These are phyloP conservation scores for Lithophane leautieri DNA, from an alignment of 2,888 invertebrate species.

Conservation along the genomic window DNA sequence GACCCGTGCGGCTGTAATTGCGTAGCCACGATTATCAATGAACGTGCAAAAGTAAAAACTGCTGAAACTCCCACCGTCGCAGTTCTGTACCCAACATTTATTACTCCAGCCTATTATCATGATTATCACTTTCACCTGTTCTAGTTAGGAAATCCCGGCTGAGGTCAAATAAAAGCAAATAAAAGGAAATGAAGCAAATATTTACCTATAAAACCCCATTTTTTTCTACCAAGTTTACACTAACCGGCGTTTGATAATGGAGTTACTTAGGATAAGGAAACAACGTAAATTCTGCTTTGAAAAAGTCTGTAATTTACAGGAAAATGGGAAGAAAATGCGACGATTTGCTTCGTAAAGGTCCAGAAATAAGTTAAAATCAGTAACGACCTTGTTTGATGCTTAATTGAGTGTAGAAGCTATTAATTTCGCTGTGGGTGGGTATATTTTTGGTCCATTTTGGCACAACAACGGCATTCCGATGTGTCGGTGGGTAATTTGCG, in stretches of 20 bases:
- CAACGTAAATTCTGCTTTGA: slow-evolving; percentile 30
- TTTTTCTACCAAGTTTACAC: slow-evolving; percentile 38
- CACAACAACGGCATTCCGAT: slow-evolving; percentile 64
- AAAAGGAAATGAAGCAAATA: slow-evolving; percentile 55
- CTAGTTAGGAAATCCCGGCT: slow-evolving; percentile 16
- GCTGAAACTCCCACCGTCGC: neutral
- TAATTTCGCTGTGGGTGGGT: slow-evolving; percentile 51
- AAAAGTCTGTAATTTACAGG: slow-evolving; percentile 30
- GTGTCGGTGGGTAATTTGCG: slow-evolving; percentile 70
- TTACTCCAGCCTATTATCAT: slow-evolving; percentile 31
- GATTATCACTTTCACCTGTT: slow-evolving; percentile 32
- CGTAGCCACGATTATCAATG: no score
- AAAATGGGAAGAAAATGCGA: slow-evolving; percentile 19
- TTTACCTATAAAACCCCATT: slow-evolving; percentile 43
- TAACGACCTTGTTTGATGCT: slow-evolving; percentile 44
- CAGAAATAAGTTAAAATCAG: slow-evolving; percentile 34
- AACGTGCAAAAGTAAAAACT: neutral
- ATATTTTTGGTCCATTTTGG: slow-evolving; percentile 63
- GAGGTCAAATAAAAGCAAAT: slow-evolving; percentile 50
- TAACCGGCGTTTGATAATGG: slow-evolving; percentile 54
- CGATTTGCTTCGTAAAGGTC: slow-evolving; percentile 19
- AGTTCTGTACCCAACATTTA: slow-evolving; percentile 21
- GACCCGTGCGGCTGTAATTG: no score
- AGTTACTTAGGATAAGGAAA: slow-evolving; percentile 52
- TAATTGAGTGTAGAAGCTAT: slow-evolving; percentile 63